Evolutionary conservation across 1,140 invertebrate species (phyloP), one percentile per base, ranked within the genome.

Genomic region (Drosophila nigrodunni): DNA sequence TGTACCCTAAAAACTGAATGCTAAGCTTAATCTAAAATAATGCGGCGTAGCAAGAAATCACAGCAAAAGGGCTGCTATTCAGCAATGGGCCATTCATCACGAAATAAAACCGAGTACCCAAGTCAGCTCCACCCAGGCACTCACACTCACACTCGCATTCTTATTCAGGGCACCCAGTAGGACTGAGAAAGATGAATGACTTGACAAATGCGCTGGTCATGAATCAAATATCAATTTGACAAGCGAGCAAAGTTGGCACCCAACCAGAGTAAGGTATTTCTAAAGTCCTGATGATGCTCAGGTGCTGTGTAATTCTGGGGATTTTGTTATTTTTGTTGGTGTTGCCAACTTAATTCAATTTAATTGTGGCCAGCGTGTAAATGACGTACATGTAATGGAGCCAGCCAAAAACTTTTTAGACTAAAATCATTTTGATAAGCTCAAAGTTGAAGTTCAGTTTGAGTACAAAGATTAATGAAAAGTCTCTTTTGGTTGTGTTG

Each of bases 161-260:
- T 30, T 30, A 30, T 30, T 30, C 21, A 18, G 34, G 25, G 58
- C 50, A 21, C 41, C 66, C 64, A 60, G 41, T 49, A 54, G 49
- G 49, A 57, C 58, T 77, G 74, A 77, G 71, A 83, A 90, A 90
- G 88, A 90, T 90, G 88, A 90, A 90, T 90, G 88, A 90, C 88
- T 89, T 89, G 85, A 89, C 85, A 89, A 89, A 89, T 89, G 85
- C 75, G 71, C 78, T 88, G 88, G 88, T 90, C 88, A 90, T 90
- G 88, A 83, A 90, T 90, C 87, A 90, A 90, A 90, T 90, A 90
- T 90, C 88, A 90, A 90, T 88, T 90, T 90, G 88, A 90, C 88
- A 88, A 90, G 82, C 88, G 61, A 59, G 69, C 71, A 85, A 61
- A 60, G 47, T 54, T 46, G 18, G 18, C 15, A 52, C 11, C 43